A percentile compares a stretch with the other conserved stretches of the same genome.
Evolutionary conservation across 2,888 invertebrate genomes (phyloP).

Genomic region (Drosophila barbarae): DNA sequence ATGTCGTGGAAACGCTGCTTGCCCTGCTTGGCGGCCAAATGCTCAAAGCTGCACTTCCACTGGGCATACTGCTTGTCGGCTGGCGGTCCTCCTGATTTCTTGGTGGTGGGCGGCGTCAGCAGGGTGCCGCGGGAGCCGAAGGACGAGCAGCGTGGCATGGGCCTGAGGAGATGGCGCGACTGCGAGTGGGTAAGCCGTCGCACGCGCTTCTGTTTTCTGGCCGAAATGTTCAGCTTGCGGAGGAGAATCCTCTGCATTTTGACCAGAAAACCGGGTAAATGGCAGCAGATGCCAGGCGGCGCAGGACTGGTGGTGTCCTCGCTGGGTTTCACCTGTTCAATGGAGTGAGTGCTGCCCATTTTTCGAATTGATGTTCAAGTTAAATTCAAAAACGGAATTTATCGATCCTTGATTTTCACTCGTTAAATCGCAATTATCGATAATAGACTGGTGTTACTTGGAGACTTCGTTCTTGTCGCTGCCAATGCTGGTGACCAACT

Average conservation of each 20-base stretch:
- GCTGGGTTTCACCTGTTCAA: background rate
- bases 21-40: slow-evolving; percentile 18
- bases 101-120: slow-evolving; percentile 34
- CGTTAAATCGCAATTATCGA: too few relatives aligned
- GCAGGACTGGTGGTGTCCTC: slow-evolving; percentile 16
- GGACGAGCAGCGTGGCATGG: slow-evolving; percentile 69
- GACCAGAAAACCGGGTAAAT: background rate
- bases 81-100: background rate
- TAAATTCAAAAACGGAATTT: background rate
- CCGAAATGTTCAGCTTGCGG: slow-evolving; percentile 25
- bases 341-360: slow-evolving; percentile 20
- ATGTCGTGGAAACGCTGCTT: slow-evolving; percentile 37
- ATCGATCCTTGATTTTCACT: too few relatives aligned
- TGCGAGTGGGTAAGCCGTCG: slow-evolving; percentile 13
- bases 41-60: slow-evolving; percentile 65
- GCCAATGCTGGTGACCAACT: slow-evolving; percentile 18
- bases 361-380: background rate
- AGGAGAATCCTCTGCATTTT: slow-evolving; percentile 22
- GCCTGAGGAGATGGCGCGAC: slow-evolving; percentile 37
- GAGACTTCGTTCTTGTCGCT: background rate
- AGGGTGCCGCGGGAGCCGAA: slow-evolving; percentile 52
- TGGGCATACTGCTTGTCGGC: slow-evolving; percentile 52
- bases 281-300: slow-evolving; percentile 13
- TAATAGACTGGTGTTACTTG: background rate
- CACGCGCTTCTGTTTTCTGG: slow-evolving; percentile 21